Evolutionary conservation across 2,113 vertebrate genomes (phyloP).

Genomic region (Fulmarus glacialis): DNA sequence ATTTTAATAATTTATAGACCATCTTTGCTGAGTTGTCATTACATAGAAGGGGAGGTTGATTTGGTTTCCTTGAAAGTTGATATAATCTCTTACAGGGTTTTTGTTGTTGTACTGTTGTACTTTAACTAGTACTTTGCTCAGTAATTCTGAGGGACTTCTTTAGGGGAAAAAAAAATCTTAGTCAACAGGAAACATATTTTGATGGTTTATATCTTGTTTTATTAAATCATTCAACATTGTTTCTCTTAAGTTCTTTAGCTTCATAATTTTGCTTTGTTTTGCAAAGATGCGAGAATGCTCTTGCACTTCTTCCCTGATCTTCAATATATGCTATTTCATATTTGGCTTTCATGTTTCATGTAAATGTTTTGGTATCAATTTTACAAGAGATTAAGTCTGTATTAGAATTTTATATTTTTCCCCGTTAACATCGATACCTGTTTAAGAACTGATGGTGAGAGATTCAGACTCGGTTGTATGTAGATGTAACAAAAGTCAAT

Average conservation of each 20-base stretch:
- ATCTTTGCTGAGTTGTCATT: background rate
- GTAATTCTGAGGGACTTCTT: background rate
- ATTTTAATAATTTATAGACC: background rate
- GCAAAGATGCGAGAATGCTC: background rate
- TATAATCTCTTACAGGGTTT: background rate
- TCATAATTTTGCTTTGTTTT: background rate
- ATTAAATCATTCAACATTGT: fast-evolving
- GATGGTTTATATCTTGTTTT: background rate
- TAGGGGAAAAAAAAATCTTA: background rate
- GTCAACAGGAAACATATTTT: background rate
- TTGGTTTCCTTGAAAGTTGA: background rate
- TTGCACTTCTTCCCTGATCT: background rate
- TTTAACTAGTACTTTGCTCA: background rate
- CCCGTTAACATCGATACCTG: fast-evolving
- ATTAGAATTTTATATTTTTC: background rate
- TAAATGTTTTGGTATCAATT: background rate
- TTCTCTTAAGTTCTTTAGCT: background rate
- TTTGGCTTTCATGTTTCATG: background rate
- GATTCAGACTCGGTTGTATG: background rate
- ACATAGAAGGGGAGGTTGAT: background rate
- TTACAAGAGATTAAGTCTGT: background rate
- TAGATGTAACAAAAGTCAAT: background rate
- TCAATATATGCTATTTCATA: fast-evolving
- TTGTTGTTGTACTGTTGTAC: background rate
- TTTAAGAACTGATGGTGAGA: background rate